Base-by-base conservation (phyloP, 2,797 vertebrate genomes). In the Molossus molossus region DNA sequence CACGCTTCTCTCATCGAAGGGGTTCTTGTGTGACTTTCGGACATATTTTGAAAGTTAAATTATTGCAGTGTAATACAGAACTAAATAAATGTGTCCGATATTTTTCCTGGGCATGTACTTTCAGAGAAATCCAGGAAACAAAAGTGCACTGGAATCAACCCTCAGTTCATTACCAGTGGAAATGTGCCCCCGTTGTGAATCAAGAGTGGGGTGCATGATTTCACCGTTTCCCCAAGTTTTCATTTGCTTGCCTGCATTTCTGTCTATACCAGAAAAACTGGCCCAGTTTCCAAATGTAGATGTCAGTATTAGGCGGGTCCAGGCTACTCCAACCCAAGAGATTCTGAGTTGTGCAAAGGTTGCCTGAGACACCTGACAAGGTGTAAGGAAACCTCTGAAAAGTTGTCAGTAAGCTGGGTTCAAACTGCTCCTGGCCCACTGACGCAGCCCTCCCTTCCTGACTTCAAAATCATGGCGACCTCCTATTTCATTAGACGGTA, bases 401-500 rank as follows among this genome's bases (percentile, higher is more conserved):
- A 82, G 40, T 6, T 45, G 40, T 45, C 40, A 45, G 40, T 45
- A 45, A 45, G 4, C 29, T 50, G 6, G 33, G 15, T 58, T 88
- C 40, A n/a, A 88, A 92, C 73, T 57, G 45, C 0, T 0, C n/a
- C n/a, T 73, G 27, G 1, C 1, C 3, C 37, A 15, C 5, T 9
- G 27, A 4, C 1, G 0, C 6, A 65, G 57, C 11, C 45, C 89
- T 50, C n/a, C 29, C 55, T 83, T 77, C 70, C 48, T 9, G 70
- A 64, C 57, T 50, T 64, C 62, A 65, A 92, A 84, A 84, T 27
- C 21, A 9, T 21, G n/a, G n/a, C 67, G 62, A 70, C 57, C 64
- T 48, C 48, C 70, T 55, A 27, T 83, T 86, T 94, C 58, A 91
- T 81, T 90, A 85, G 91, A 84, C 29, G 48, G 15, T n/a, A 23